phyloP scores from a whole-genome alignment of 2,797 vertebrate genomes.

The Acrossocheilus wenchowensis region DNA sequence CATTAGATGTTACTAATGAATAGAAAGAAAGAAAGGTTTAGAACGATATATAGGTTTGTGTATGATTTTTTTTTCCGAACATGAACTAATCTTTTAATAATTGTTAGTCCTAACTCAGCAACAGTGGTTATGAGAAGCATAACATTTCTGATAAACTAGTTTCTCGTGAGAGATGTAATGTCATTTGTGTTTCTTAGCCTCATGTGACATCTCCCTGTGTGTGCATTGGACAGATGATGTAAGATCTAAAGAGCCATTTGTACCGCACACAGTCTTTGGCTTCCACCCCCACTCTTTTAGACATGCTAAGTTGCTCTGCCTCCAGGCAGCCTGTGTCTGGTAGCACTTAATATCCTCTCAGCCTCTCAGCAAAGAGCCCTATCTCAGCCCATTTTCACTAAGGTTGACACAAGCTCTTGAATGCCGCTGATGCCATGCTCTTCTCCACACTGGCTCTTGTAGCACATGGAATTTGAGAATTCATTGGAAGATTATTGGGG shows the following conservation, averaged over 20 bases:
- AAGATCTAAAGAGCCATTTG: conserved; percentile 51
- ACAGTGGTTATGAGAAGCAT: not conserved
- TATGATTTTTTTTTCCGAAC: not conserved
- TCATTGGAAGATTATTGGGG: conserved; percentile 52
- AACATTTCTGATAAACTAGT: conserved; percentile 25
- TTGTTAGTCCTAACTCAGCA: not conserved
- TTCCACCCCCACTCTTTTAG: conserved; percentile 43
- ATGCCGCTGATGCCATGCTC: conserved; percentile 46
- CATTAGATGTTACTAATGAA: not conserved
- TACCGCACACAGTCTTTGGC: conserved; percentile 11
- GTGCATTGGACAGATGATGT: conserved; percentile 51
- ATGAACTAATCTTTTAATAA: not conserved
- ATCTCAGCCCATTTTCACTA: conserved; percentile 63
- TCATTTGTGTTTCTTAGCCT: conserved; percentile 25
- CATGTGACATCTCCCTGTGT: conserved; percentile 39
- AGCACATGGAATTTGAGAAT: conserved; percentile 51
- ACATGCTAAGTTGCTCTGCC: conserved; percentile 49
- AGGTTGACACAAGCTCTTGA: conserved; percentile 37
- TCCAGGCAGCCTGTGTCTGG: conserved; percentile 46
- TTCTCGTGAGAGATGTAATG: conserved; percentile 13
- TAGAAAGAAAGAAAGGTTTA: not conserved
- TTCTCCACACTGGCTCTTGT: conserved; percentile 46
- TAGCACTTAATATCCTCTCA: conserved; percentile 48
- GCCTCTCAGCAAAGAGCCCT: conserved; percentile 40
- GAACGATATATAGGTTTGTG: not conserved